Base-by-base conservation (phyloP, 2,797 vertebrate species). In the Molossus molossus region DNA sequence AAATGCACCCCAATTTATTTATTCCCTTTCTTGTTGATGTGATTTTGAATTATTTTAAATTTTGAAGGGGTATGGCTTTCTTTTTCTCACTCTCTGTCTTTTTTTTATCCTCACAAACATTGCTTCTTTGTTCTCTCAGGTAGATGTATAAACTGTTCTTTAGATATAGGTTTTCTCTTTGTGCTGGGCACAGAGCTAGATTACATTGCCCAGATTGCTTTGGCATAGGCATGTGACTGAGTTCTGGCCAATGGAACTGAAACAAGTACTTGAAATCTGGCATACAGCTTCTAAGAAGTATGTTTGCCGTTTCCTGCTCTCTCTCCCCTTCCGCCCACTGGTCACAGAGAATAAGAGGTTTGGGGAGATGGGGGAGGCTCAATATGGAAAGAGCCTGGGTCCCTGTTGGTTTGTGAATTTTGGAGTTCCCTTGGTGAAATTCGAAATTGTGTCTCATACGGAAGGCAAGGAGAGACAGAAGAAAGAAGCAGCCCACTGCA, bases 81-180 rank as follows among this genome's bases (percentile, higher is more conserved):
- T 90, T 10, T 79, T 13, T 50, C 4, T 60, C 33, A 17, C 13
- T 13, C 29, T 73, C 6, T 27, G 14, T 79, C 0, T 20, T 2
- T 80, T 80, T 23, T 53, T 48, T 53, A 48, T 58, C 17, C 5
- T 87, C 15, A 60, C 11, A 81, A 62, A 21, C 21, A 29, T 81
- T 86, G 25, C 15, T 86, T 95, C 23, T 92, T 1, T 91, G 75
- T 87, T 96, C 55, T 94, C 55, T 48, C 70, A 20, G 25, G 20
- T n/a, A 8, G 55, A 23, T 20, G 5, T 33, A 57, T 45, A 80
- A 84, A 21, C 18, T 89, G 21, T 53, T 65, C 23, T 86, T 58
- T 73, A 58, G 76, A 40, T 25, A 5, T 27, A 1, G n/a, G 45
- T 76, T 83, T 87, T 23, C 37, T 87, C 2, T 91, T 94, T 91